These are phyloP conservation scores for Caenorhabditis macrosperma DNA, from an alignment of 2,888 invertebrate species.

Conservation along the genomic window DNA sequence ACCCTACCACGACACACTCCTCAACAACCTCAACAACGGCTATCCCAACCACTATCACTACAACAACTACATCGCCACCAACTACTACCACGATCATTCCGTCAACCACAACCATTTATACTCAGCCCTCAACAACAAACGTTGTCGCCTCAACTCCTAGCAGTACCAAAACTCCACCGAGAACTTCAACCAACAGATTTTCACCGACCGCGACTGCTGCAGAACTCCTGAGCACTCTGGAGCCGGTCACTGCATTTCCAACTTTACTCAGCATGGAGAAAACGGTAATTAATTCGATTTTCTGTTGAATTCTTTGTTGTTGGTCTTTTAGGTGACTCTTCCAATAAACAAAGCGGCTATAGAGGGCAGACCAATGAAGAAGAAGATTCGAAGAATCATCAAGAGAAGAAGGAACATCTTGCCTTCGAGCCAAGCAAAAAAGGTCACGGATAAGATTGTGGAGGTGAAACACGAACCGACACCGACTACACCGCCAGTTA, in stretches of 20 bases:
- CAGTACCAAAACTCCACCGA: neutral
- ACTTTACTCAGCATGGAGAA: constrained; percentile 51
- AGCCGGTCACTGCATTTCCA: constrained; percentile 42
- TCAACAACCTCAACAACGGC: neutral
- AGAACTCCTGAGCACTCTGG: constrained; percentile 17
- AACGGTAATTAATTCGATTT: constrained; percentile 36
- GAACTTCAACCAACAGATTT: neutral
- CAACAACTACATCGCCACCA: neutral
- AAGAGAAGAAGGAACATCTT: constrained; percentile 54
- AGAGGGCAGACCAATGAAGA: constrained; percentile 28
- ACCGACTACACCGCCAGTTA: constrained; percentile 38
- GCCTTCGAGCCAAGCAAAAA: constrained; percentile 20
- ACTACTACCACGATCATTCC: neutral
- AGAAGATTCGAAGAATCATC: constrained; percentile 55
- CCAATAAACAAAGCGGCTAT: constrained; percentile 29
- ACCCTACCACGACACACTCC: too few relatives aligned
- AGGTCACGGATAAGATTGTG: constrained; percentile 31
- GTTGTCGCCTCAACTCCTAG: neutral
- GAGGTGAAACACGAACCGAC: constrained; percentile 43
- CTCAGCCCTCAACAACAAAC: neutral
- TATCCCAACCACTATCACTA: neutral
- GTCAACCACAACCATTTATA: constrained; percentile 1
- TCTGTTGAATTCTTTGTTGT: neutral
- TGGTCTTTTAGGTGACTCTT: constrained; percentile 45
- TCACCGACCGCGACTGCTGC: constrained; percentile 4